A percentile compares a stretch with the other conserved stretches of the same genome.
Evolutionary conservation across 1,140 invertebrate species (phyloP).

Genomic region (Gerris buenoi): DNA sequence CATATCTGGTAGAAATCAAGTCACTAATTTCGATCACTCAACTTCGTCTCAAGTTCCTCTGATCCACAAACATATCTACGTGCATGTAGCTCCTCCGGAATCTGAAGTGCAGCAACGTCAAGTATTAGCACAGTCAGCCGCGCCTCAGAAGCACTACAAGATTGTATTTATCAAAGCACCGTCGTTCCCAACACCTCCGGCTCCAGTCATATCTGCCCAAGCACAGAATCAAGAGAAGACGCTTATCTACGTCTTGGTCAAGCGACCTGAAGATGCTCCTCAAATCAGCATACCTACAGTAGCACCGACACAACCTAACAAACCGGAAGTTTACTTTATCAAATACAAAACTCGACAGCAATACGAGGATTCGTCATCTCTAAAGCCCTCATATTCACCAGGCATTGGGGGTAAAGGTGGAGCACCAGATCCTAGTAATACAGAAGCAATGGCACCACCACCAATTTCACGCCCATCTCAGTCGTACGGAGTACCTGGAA

Average conservation of each 20-base stretch:
- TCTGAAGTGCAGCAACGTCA: constrained; percentile 40
- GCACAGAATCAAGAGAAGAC: no score
- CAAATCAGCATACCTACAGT: constrained; percentile 56
- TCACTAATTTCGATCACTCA: constrained; percentile 27
- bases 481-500: constrained; percentile 9
- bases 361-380: constrained; percentile 19
- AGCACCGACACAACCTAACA: constrained; percentile 60
- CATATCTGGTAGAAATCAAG: background rate
- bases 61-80: constrained; percentile 64
- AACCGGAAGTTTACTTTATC: constrained; percentile 77
- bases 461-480: no score
- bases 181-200: constrained; percentile 51
- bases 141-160: constrained; percentile 69
- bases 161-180: constrained; percentile 81
- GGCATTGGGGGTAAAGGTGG: background rate
- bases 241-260: no score
- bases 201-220: no score
- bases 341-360: constrained; percentile 65
- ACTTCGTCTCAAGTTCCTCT: constrained; percentile 32
- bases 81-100: constrained; percentile 64
- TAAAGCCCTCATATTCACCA: background rate
- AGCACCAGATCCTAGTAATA: constrained; percentile 9
- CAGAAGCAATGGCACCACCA: no score
- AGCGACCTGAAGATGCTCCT: no score
- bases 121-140: constrained; percentile 37